Evolutionary conservation across 2,888 invertebrate species (phyloP).

Genomic region (Lasioglossum oenotherae): DNA sequence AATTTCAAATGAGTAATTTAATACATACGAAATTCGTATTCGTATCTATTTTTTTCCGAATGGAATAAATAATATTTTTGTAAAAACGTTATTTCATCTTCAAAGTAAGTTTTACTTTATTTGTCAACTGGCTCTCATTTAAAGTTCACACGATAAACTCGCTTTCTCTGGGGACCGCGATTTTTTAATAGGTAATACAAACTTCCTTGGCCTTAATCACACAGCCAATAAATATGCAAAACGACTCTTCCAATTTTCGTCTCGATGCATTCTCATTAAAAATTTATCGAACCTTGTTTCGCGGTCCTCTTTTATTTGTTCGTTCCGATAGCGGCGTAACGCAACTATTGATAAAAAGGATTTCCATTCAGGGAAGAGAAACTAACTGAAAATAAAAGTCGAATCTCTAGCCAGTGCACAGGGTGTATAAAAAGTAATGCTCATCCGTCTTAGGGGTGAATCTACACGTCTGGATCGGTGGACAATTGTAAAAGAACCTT

Average conservation of each 20-base stretch:
- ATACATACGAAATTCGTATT: background rate
- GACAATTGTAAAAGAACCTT: too few species aligned
- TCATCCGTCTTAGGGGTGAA: too few species aligned
- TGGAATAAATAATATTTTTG: background rate
- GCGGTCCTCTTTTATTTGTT: background rate
- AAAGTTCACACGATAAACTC: slow-evolving; percentile 23
- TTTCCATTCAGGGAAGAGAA: background rate
- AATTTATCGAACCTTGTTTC: slow-evolving; percentile 4
- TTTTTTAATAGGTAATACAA: slow-evolving; percentile 39
- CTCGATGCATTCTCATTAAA: slow-evolving; percentile 15
- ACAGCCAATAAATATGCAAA: slow-evolving; percentile 38
- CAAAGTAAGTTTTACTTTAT: slow-evolving; percentile 22
- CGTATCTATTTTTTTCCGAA: background rate
- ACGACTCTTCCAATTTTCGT: slow-evolving; percentile 28
- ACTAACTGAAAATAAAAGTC: background rate
- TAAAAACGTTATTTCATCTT: background rate
- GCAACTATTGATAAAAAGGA: background rate
- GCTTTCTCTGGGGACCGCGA: slow-evolving; percentile 9
- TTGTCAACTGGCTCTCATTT: slow-evolving; percentile 23
- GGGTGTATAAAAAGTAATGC: too few species aligned
- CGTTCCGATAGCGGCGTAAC: background rate
- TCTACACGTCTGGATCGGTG: too few species aligned
- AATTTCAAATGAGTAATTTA: background rate
- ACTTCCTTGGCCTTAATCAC: slow-evolving; percentile 31
- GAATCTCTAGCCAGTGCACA: too few species aligned